Percentiles rank a stretch among this genome's conserved stretches.
Evolutionary conservation across 1,140 invertebrate genomes (phyloP).

Genomic region (Charaxes varanes): DNA sequence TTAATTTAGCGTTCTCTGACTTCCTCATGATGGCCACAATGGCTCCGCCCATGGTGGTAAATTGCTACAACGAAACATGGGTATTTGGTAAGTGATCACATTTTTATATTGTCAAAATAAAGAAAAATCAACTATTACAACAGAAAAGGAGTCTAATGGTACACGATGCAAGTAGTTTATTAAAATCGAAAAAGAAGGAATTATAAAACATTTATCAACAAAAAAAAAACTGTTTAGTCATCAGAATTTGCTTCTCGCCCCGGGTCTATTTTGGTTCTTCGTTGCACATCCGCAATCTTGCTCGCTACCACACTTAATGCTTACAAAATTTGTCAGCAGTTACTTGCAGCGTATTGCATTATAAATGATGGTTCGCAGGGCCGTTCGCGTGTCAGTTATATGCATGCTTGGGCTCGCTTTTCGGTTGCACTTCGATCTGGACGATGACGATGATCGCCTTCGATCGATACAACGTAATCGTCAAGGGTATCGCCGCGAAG

Average conservation of each 20-base stretch:
- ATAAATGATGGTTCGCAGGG: slow-evolving; percentile 55
- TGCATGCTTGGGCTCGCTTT: slow-evolving; percentile 85
- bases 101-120: too few relatives aligned
- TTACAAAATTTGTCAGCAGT: neutral
- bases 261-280: too few relatives aligned
- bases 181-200: neutral
- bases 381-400: slow-evolving; percentile 89
- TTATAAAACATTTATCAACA: too few relatives aligned
- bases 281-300: neutral
- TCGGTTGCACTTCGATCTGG: slow-evolving; percentile 89
- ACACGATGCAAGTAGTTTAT: too few relatives aligned
- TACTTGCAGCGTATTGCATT: too few relatives aligned
- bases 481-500: slow-evolving; percentile 81
- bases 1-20: slow-evolving; percentile 91
- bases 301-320: neutral
- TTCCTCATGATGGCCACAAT: slow-evolving; percentile 91
- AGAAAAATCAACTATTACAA: too few relatives aligned
- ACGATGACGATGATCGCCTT: slow-evolving; percentile 90
- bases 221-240: too few relatives aligned
- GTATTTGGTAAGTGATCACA: slow-evolving; percentile 82
- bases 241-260: too few relatives aligned
- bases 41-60: slow-evolving; percentile 89
- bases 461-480: slow-evolving; percentile 92
- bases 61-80: slow-evolving; percentile 92
- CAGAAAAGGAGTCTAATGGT: too few relatives aligned